These are phyloP conservation scores for Machaerirhynchus nigripectus DNA, from an alignment of 2,113 vertebrate species.

Conservation along the genomic window DNA sequence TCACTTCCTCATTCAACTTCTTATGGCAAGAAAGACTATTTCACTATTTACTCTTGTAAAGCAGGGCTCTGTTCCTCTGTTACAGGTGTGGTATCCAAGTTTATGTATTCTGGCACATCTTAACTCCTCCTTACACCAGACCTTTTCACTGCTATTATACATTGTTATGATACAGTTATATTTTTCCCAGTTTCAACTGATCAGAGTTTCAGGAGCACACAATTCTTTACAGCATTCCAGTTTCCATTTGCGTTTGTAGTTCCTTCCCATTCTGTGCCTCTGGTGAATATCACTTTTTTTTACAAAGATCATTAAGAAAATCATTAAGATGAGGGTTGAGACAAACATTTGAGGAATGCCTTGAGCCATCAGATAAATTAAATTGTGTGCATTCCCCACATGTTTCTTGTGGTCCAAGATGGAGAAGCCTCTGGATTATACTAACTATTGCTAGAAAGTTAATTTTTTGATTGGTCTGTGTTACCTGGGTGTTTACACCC, in stretches of 20 bases:
- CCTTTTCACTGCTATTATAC: neutral
- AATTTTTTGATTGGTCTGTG: neutral
- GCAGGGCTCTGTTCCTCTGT: neutral
- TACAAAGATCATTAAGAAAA: neutral
- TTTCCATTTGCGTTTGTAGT: neutral
- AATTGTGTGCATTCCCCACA: neutral
- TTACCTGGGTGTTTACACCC: neutral
- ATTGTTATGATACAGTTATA: neutral
- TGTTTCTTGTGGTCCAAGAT: neutral
- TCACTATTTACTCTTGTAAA: neutral
- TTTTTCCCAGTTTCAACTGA: neutral
- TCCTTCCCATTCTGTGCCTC: neutral
- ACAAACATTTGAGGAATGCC: neutral
- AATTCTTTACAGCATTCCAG: neutral
- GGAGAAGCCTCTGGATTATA: neutral
- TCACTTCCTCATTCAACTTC: neutral
- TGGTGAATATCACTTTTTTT: neutral
- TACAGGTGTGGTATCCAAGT: neutral
- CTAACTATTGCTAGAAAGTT: neutral
- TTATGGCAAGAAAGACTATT: neutral
- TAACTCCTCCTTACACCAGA: accelerated
- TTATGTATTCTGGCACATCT: neutral
- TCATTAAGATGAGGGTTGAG: neutral
- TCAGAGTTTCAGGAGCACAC: neutral
- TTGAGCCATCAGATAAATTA: neutral